phyloP scores from a whole-genome alignment of 2,113 vertebrate genomes.

The Atlantisia rogersi region DNA sequence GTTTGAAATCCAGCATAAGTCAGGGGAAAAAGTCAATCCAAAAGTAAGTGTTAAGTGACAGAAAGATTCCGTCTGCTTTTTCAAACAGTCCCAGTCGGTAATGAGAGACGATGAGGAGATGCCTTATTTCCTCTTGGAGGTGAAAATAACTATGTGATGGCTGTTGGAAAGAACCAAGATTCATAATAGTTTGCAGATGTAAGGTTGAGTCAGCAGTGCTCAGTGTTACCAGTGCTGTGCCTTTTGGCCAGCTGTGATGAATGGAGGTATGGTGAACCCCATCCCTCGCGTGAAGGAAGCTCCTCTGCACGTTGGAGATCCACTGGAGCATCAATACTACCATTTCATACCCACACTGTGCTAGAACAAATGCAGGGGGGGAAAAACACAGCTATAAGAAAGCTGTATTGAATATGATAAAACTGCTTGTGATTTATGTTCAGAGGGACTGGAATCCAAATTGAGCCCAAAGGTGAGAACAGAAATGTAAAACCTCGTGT shows the following conservation, averaged over 20 bases:
- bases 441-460: background rate
- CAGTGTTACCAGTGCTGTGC: fast-evolving
- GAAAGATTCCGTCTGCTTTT: background rate
- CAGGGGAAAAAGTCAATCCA: background rate
- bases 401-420: background rate
- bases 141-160: background rate
- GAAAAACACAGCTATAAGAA: background rate
- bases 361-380: background rate
- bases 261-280: fast-evolving
- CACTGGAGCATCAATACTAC: background rate
- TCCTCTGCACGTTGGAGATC: background rate
- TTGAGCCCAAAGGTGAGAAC: background rate
- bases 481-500: background rate
- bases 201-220: background rate
- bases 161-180: background rate
- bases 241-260: fast-evolving
- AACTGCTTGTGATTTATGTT: background rate
- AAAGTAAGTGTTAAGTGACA: background rate
- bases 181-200: fast-evolving
- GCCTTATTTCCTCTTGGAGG: background rate
- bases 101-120: background rate
- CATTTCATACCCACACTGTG: fast-evolving
- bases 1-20: background rate
- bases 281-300: fast-evolving
- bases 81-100: background rate